Evolutionary conservation across 2,797 vertebrate species (phyloP).

Genomic region (Sebastes vulpes): DNA sequence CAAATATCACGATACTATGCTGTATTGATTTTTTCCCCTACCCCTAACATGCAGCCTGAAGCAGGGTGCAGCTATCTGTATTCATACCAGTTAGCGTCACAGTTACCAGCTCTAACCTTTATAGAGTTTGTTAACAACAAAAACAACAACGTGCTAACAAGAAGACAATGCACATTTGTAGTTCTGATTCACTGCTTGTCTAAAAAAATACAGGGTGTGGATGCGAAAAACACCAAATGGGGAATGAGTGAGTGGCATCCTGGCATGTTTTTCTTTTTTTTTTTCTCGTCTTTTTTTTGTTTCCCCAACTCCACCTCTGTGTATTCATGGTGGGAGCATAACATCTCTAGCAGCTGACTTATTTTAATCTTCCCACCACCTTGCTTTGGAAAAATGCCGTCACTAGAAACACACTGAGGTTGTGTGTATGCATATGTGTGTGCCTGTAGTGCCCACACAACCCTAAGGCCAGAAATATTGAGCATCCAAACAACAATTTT

Average conservation of each 20-base stretch:
- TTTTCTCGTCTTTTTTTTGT: background rate
- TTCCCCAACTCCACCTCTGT: slow-evolving; percentile 16
- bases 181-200: background rate
- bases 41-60: background rate
- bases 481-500: slow-evolving; percentile 37
- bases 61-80: background rate
- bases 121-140: background rate
- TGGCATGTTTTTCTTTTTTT: slow-evolving; percentile 11
- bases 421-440: background rate
- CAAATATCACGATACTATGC: no score
- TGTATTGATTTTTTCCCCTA: no score
- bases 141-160: background rate
- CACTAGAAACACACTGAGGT: slow-evolving; percentile 14
- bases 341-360: background rate
- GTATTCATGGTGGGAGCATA: background rate
- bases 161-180: background rate
- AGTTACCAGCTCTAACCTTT: background rate
- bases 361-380: slow-evolving; percentile 16
- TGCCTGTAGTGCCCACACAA: slow-evolving; percentile 30
- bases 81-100: background rate
- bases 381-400: slow-evolving; percentile 29
- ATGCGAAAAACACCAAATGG: slow-evolving; percentile 23
- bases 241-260: slow-evolving; percentile 22
- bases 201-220: slow-evolving; percentile 26
- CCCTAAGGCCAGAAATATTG: slow-evolving; percentile 23